A percentile compares a stretch with the other conserved stretches of the same genome.
Conservation (phyloP, 37 sponge, comb jelly and placozoan genomes). For the Oscarella lobularis region DNA sequence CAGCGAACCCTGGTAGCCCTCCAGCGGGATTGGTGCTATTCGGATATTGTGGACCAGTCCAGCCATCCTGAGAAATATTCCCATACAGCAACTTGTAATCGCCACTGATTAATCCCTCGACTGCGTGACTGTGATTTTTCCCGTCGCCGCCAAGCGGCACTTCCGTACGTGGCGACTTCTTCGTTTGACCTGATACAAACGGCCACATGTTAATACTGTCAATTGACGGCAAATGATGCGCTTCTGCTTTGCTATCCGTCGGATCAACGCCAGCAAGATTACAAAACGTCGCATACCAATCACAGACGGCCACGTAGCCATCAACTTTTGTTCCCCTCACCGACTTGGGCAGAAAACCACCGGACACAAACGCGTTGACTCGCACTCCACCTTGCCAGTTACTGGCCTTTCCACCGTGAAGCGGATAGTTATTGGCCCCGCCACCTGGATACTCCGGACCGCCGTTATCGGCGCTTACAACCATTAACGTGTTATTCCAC, state of each 20-base stretch:
- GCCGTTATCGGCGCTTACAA: too few species aligned
- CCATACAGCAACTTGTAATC: conserved; percentile 10
- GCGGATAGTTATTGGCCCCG: conserved; percentile 19
- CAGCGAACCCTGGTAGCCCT: not conserved
- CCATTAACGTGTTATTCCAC: too few species aligned
- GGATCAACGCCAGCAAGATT: conserved; percentile 14
- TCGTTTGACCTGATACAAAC: not conserved
- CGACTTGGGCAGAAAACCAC: not conserved
- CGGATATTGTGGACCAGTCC: conserved; percentile 22
- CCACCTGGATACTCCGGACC: conserved; percentile 18
- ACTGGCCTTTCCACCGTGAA: conserved; percentile 13
- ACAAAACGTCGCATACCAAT: conserved; percentile 9
- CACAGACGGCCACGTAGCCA: conserved; percentile 11
- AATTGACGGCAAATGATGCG: conserved; percentile 9
- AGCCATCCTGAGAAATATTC: conserved; percentile 6
- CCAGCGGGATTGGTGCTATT: conserved; percentile 12
- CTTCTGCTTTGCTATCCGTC: conserved; percentile 6
- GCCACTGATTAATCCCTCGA: conserved; percentile 20
- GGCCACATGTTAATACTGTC: too few species aligned
- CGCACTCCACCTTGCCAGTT: conserved; percentile 16
- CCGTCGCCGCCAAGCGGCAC: conserved; percentile 7
- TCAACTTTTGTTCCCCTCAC: conserved; percentile 21
- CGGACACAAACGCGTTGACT: conserved; percentile 8
- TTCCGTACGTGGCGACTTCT: conserved; percentile 5
- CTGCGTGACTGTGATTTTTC: too few species aligned